Evolutionary conservation across 2,888 invertebrate genomes (phyloP).

Genomic region (Ophion slaviceki): DNA sequence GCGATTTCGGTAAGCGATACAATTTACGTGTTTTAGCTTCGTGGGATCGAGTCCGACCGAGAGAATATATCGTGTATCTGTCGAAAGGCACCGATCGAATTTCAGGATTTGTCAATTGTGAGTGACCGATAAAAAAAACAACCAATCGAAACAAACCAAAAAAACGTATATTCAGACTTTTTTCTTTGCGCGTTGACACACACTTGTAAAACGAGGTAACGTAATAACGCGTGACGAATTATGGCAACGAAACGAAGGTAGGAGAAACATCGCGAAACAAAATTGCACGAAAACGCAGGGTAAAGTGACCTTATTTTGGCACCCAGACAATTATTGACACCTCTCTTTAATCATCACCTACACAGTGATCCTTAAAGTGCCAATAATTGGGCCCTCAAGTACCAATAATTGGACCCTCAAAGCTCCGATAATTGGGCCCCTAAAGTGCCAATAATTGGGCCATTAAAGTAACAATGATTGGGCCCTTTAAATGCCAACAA

Average conservation of each 20-base stretch:
- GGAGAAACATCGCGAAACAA: constrained; percentile 1
- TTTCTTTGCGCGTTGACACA: constrained; percentile 6
- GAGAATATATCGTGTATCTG: constrained; percentile 27
- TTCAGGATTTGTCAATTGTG: constrained; percentile 11
- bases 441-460: too few relatives aligned
- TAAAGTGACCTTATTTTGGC: too few relatives aligned
- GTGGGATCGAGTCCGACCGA: not conserved
- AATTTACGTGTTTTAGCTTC: constrained; percentile 13
- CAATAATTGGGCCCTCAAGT: too few relatives aligned
- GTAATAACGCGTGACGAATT: not conserved
- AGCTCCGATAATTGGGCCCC: too few relatives aligned
- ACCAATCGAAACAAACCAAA: not conserved
- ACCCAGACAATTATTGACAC: too few relatives aligned
- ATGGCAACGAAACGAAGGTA: constrained; percentile 13
- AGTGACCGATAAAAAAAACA: constrained; percentile 12
- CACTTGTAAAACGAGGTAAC: not conserved
- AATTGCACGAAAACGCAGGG: constrained; percentile 1
- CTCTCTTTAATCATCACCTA: too few relatives aligned
- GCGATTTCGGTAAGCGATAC: constrained; percentile 14
- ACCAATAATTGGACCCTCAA: too few relatives aligned
- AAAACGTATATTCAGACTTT: constrained; percentile 24
- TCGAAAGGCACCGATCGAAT: constrained; percentile 44
- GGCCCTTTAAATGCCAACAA: too few relatives aligned
- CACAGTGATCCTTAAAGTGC: too few relatives aligned
- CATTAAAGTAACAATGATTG: too few relatives aligned